Evolutionary conservation across 2,113 vertebrate genomes (phyloP), one percentile per base, ranked within the genome.

Genomic region (Aplodontia rufa): DNA sequence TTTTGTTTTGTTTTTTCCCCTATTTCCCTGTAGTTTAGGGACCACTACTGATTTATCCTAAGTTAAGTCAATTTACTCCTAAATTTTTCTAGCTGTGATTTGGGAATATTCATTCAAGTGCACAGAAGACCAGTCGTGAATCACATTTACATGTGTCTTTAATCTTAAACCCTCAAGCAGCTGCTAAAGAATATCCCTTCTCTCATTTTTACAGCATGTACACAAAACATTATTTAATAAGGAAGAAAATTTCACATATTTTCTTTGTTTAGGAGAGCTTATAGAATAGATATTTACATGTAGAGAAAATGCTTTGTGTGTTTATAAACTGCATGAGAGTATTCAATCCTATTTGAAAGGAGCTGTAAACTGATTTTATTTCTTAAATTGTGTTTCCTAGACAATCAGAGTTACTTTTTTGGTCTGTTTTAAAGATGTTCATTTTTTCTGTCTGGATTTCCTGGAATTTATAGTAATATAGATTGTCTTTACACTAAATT

Each of bases 321-420:
- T 69, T 87, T 88, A 96, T 69, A 93, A 86, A 82, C 22, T 78
- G 2, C n/a, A 64, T 81, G 45, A n/a, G 12, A 62, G 1, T 80
- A 53, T 62, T 91, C 42, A 93, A 81, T 92, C 11, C 11, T 86
- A 90, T 68, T 78, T 91, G 62, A 84, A 95, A 96, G 51, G 74
- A 94, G 94, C n/a, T 87, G 6, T 60, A 95, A 92, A 95, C 37
- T 49, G 24, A 49, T 6, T 7, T 90, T 89, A 81, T 68, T 85
- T 13, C 37, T 94, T 87, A 97, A 47, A 81, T 40, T 92, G 11
- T 85, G 17, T 82, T 97, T 93, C 91, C 64, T 92, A 92, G 87
- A 90, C 37, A 89, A 89, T 83, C 22, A 40, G 53, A 88, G 9
- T 83, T 94, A 53, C 17, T 94, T 79, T 93, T 88, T 66, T 75